phyloP scores from a whole-genome alignment of 2,113 vertebrate genomes.

The Oryzias curvinotus region DNA sequence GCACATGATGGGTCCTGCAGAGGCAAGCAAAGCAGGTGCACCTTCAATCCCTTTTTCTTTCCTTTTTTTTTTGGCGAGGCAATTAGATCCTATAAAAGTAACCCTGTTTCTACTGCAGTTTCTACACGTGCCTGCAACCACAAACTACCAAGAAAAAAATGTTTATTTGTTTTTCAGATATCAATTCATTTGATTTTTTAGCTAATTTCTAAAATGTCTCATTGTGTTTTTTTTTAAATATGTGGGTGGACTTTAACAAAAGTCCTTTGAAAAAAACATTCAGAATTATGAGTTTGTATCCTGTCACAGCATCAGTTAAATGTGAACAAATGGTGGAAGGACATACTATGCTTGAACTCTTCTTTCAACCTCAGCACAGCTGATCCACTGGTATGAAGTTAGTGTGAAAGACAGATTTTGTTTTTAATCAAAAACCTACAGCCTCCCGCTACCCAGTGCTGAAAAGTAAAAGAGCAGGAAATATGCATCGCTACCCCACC shows the following conservation, averaged over 20 bases:
- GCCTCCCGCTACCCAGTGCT: background rate
- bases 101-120: slow-evolving; percentile 26
- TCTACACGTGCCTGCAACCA: slow-evolving; percentile 34
- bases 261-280: too few relatives aligned
- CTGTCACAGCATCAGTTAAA: too few relatives aligned
- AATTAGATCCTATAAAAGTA: slow-evolving; percentile 50
- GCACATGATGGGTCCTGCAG: slow-evolving; percentile 46
- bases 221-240: too few relatives aligned
- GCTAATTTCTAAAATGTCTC: background rate
- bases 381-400: background rate
- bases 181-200: too few relatives aligned
- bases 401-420: background rate
- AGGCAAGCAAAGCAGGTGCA: slow-evolving; percentile 50
- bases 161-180: too few relatives aligned
- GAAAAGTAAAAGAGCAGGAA: background rate
- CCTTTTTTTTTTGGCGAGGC: slow-evolving; percentile 11
- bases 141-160: slow-evolving; percentile 7
- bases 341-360: background rate
- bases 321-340: background rate
- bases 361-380: slow-evolving; percentile 5
- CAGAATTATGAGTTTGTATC: too few relatives aligned
- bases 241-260: too few relatives aligned
- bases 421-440: slow-evolving; percentile 1
- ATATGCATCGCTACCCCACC: background rate
- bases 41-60: slow-evolving; percentile 25